Conservation (phyloP, 2,888 invertebrate species). For the Parnassius mnemosyne region DNA sequence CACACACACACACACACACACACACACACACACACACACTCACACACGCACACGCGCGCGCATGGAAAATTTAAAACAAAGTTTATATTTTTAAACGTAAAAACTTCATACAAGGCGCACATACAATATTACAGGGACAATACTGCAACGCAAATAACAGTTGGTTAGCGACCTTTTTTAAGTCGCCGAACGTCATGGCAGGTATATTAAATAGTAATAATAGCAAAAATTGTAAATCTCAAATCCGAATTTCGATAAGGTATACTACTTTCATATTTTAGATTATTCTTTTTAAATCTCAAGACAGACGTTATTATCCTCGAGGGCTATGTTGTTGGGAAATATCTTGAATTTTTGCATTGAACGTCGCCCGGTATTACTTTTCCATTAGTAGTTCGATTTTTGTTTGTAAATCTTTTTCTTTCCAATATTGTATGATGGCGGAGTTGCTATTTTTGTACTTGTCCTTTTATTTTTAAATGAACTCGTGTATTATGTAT, state of each 20-base stretch:
- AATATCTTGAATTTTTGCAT: slow-evolving; percentile 44
- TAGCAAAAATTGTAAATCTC: slow-evolving; percentile 24
- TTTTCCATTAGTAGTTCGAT: slow-evolving; percentile 52
- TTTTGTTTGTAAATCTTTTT: slow-evolving; percentile 41
- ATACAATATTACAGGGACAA: too few species aligned
- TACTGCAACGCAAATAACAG: too few species aligned
- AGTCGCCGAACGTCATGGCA: slow-evolving; percentile 9
- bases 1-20: too few species aligned
- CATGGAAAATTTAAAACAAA: too few species aligned
- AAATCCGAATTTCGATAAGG: slow-evolving; percentile 23
- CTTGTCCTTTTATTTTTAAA: too few species aligned
- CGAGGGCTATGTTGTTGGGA: slow-evolving; percentile 29
- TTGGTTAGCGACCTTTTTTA: not conserved
- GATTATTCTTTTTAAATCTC: slow-evolving; percentile 28
- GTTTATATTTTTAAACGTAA: too few species aligned
- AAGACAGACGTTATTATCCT: slow-evolving; percentile 28
- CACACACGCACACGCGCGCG: too few species aligned
- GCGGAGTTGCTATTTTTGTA: slow-evolving; percentile 3
- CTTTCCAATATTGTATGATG: slow-evolving; percentile 35
- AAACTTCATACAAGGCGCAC: too few species aligned
- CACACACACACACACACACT: too few species aligned
- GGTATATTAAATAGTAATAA: slow-evolving; percentile 23
- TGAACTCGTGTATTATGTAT: too few species aligned
- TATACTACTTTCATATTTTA: slow-evolving; percentile 25
- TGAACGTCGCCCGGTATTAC: slow-evolving; percentile 42